These are phyloP conservation scores for Fregetta grallaria DNA, from an alignment of 2,113 vertebrate species.

Conservation along the genomic window DNA sequence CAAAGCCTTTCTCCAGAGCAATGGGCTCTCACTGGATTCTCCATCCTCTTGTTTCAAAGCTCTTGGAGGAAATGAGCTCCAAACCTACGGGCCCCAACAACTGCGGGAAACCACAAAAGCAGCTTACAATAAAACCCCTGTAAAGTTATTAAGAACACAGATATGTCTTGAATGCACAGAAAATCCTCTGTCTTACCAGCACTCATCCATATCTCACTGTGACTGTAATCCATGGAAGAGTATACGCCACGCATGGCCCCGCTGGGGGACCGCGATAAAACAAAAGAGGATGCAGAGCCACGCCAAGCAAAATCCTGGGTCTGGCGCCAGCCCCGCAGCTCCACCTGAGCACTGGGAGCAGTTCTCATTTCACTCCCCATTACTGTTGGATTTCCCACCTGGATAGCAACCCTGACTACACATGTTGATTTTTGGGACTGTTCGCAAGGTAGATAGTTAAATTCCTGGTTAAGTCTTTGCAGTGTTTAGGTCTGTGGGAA, in stretches of 20 bases:
- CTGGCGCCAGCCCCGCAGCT: not conserved
- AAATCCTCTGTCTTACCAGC: conserved; percentile 42
- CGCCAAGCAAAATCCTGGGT: not conserved
- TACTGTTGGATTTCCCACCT: not conserved
- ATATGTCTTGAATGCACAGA: not conserved
- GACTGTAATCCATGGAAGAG: not conserved
- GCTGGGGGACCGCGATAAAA: rapidly evolving
- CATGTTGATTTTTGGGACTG: not conserved
- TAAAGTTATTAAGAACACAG: conserved; percentile 32
- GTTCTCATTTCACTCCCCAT: not conserved
- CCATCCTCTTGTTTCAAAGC: not conserved
- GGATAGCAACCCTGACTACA: rapidly evolving
- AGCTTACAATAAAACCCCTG: conserved; percentile 37
- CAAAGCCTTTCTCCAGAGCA: not conserved
- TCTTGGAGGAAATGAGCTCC: not conserved
- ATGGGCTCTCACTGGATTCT: not conserved
- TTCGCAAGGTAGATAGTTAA: not conserved
- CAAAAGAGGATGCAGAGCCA: not conserved
- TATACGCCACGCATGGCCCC: rapidly evolving
- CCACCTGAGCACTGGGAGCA: not conserved
- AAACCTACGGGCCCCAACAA: not conserved
- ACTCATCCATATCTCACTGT: not conserved
- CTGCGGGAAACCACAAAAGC: not conserved
- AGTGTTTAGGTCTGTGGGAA: not conserved
- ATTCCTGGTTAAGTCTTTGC: not conserved